phyloP scores from a whole-genome alignment of 1,140 invertebrate genomes.

The Eubasilissa regina region DNA sequence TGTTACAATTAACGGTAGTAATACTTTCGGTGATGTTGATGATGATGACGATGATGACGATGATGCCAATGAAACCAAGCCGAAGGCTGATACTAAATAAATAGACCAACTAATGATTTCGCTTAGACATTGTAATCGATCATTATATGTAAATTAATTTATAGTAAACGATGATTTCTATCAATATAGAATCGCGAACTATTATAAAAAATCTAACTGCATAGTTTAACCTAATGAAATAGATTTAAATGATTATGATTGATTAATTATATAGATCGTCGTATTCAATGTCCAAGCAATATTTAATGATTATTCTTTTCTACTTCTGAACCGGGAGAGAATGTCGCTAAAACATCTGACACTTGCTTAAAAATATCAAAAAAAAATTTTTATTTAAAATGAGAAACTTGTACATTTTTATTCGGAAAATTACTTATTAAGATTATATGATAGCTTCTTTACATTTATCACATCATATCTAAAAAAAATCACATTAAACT shows the following conservation, averaged over 20 bases:
- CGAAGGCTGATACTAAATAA: neutral
- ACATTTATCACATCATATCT: too few species aligned
- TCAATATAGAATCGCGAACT: too few species aligned
- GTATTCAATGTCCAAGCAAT: slow-evolving; percentile 25
- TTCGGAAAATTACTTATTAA: too few species aligned
- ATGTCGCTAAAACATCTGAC: neutral
- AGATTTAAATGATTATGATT: too few species aligned
- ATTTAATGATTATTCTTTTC: slow-evolving; percentile 17
- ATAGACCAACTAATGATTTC: neutral
- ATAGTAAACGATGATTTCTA: too few species aligned
- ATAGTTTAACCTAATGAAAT: too few species aligned
- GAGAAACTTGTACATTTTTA: too few species aligned
- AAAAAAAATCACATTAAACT: too few species aligned
- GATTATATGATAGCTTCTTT: too few species aligned
- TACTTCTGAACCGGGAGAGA: neutral
- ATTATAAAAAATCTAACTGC: too few species aligned
- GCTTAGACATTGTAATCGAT: slow-evolving; percentile 24
- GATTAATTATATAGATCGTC: too few species aligned
- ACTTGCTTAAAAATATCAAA: neutral
- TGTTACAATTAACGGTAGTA: slow-evolving; percentile 67
- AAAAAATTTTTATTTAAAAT: too few species aligned
- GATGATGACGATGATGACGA: slow-evolving; percentile 55
- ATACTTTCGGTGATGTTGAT: slow-evolving; percentile 68
- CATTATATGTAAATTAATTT: neutral
- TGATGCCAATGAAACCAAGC: neutral